Base-by-base conservation (phyloP, 2,888 invertebrate species). In the Drosophila rubida region DNA sequence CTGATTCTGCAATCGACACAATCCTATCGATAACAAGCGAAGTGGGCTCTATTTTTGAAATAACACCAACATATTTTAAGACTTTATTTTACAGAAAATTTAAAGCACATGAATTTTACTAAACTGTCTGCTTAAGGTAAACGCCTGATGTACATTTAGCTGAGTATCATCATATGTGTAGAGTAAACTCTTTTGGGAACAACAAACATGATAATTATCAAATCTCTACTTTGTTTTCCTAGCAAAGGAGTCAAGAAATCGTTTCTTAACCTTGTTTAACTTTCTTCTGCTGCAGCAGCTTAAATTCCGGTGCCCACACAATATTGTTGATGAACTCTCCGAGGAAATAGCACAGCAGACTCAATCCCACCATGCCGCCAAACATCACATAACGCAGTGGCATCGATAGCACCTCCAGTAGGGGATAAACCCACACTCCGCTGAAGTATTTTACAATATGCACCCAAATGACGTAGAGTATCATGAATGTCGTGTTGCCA, bases 371-470 rank as follows among this genome's bases (percentile, higher is more conserved):
- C 67, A 95, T 93, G 2, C 93, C 93, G 4, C 93, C 68, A 80
- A 97, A 95, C 92, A 98, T 97, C 6, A 94, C 90, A 48, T 95
- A 93, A 88, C 96, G 94, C 63, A 95, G 88, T 2, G 95, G 95
- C 89, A 94, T 92, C 80, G 95, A 94, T 53, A 98, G 92, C 1
- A 97, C 95, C 62, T 95, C 94, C 71, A 98, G 93, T 50, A 98
- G 93, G 0, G 98, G 98, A 90, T 98, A 98, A 0, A 97, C 97
- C 98, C 98, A 98, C 65, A 95, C 92, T 23, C 96, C 96, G 23
- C 95, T 94, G 71, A 94, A 93, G 69, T 93, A 93, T 87, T 95
- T 94, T 45, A 97, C 95, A 35, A 95, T 92, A 90, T 96, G 95
- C 51, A 96, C 92, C 97, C 97, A 97, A 42, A 94, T 83, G 61